phyloP scores from a whole-genome alignment of 2,113 vertebrate genomes.

The Cardinalis cardinalis region DNA sequence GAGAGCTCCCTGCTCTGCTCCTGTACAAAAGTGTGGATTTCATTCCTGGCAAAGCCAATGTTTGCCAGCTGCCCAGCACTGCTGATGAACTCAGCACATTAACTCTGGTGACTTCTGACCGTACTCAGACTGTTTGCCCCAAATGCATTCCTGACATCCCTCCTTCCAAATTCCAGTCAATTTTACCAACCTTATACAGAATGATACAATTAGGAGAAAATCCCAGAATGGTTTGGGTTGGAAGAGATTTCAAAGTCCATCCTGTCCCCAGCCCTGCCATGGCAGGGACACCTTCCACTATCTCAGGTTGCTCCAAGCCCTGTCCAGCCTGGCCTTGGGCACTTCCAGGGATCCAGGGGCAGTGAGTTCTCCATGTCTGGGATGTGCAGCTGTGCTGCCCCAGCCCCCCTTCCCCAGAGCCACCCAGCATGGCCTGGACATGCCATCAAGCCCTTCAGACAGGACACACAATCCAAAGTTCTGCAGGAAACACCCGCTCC shows the following conservation, averaged over 20 bases:
- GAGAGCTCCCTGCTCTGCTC: background rate
- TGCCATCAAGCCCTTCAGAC: background rate
- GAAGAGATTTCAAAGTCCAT: background rate
- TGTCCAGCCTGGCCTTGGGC: rapidly evolving
- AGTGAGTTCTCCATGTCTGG: background rate
- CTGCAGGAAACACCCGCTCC: background rate
- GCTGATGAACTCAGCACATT: background rate
- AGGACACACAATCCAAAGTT: background rate
- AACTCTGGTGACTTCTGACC: too few species aligned
- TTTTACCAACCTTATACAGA: background rate
- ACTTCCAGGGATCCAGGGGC: background rate
- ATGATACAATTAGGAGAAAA: background rate
- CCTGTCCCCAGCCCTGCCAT: rapidly evolving
- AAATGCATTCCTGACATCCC: background rate
- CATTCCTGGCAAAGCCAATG: background rate
- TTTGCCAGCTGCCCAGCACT: background rate
- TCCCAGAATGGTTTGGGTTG: background rate
- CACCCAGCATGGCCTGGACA: background rate
- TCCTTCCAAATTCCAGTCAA: background rate
- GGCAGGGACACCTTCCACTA: background rate
- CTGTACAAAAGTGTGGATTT: background rate
- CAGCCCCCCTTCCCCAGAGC: background rate
- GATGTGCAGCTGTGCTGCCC: background rate
- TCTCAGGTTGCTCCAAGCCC: background rate
- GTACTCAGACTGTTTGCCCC: background rate